Conservation (phyloP, 2,113 vertebrate species). For the Mustela nigripes region DNA sequence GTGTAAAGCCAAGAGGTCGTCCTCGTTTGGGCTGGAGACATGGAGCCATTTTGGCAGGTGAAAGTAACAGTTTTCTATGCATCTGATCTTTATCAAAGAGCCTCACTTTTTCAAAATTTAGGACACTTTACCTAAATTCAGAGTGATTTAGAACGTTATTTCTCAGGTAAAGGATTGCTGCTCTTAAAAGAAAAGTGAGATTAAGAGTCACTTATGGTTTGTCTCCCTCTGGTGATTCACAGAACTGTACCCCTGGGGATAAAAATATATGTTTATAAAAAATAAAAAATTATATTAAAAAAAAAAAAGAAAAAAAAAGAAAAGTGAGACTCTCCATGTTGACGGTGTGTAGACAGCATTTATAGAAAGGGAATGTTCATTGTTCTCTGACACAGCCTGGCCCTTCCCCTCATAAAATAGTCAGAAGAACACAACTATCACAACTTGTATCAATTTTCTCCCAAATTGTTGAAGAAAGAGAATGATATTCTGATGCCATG, state of each 20-base stretch:
- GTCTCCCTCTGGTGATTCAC: too few relatives aligned
- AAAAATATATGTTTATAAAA: too few relatives aligned
- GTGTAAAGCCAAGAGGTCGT: background rate
- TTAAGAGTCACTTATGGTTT: too few relatives aligned
- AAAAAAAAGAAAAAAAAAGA: background rate
- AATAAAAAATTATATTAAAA: too few relatives aligned
- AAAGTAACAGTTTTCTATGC: background rate
- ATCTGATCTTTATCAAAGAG: background rate
- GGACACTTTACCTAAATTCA: background rate
- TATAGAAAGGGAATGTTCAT: background rate
- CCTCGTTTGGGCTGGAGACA: background rate
- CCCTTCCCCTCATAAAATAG: background rate
- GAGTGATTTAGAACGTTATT: background rate
- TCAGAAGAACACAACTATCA: background rate
- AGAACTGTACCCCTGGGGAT: too few relatives aligned
- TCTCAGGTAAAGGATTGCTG: background rate
- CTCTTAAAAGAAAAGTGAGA: background rate
- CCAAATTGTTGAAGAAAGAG: background rate
- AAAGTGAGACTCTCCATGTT: background rate
- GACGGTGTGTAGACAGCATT: background rate
- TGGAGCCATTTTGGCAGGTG: background rate
- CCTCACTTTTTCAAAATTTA: constrained; percentile 13
- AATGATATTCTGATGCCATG: background rate
- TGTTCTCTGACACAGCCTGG: background rate
- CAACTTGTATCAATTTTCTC: background rate